A percentile compares a stretch with the other conserved stretches of the same genome.
phyloP scores from a whole-genome alignment of 2,888 invertebrate genomes.

The Tachina fera region DNA sequence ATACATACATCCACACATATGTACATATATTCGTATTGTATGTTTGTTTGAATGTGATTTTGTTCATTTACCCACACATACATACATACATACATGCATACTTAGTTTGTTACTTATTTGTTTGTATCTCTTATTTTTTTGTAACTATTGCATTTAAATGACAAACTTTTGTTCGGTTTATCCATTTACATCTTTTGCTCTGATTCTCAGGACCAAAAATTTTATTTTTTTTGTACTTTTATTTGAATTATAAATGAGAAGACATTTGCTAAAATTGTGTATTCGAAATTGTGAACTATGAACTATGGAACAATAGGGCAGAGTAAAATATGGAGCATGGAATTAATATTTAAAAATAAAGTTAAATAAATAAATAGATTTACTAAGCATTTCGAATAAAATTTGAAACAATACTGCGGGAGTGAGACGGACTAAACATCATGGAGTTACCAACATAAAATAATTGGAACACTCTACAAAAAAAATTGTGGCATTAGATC shows the following conservation, averaged over 20 bases:
- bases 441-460: no score
- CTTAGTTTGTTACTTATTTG: slow-evolving; percentile 46
- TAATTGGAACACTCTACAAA: no score
- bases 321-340: neutral
- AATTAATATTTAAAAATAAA: neutral
- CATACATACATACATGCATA: neutral
- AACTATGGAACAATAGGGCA: neutral
- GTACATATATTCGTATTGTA: no score
- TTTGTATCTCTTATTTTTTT: slow-evolving; percentile 70
- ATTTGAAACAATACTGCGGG: no score
- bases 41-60: neutral
- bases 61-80: no score
- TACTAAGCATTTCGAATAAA: no score
- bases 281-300: neutral
- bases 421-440: no score
- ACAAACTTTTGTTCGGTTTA: slow-evolving; percentile 66
- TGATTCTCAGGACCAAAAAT: slow-evolving; percentile 47
- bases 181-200: slow-evolving; percentile 67
- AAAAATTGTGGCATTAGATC: no score
- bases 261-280: slow-evolving; percentile 54
- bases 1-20: no score
- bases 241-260: slow-evolving; percentile 58
- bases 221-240: slow-evolving; percentile 29
- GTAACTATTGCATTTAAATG: slow-evolving; percentile 53
- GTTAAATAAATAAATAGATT: no score